Percentiles rank a stretch among this genome's conserved stretches.
Conservation (phyloP, 2,113 vertebrate genomes). For the Dipodomys ordii region DNA sequence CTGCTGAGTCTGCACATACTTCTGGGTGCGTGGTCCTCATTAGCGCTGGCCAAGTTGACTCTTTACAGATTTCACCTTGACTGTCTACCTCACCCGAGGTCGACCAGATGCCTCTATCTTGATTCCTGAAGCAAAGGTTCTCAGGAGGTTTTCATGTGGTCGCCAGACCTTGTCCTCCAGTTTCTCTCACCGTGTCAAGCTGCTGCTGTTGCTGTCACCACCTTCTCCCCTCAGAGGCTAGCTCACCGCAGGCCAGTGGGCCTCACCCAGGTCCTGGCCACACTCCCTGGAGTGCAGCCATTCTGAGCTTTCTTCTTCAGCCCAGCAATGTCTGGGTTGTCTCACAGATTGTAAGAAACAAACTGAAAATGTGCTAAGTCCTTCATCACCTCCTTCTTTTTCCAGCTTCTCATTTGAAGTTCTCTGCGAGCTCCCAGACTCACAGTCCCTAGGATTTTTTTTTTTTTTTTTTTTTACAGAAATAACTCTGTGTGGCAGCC, state of each 20-base stretch:
- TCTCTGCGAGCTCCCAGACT: background rate
- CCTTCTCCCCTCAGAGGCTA: background rate
- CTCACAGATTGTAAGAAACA: constrained; percentile 60
- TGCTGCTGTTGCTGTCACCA: constrained; percentile 14
- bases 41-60: background rate
- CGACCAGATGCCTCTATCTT: constrained; percentile 33
- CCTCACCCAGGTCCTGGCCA: background rate
- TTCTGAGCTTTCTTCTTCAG: background rate
- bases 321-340: constrained; percentile 22
- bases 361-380: constrained; percentile 70
- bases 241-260: background rate
- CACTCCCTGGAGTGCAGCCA: constrained; percentile 38
- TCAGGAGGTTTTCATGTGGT: background rate
- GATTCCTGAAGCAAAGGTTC: constrained; percentile 54
- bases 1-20: background rate
- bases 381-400: constrained; percentile 47
- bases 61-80: background rate
- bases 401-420: constrained; percentile 39
- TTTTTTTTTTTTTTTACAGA: background rate
- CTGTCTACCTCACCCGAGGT: constrained; percentile 54
- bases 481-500: constrained; percentile 2
- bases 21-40: constrained; percentile 58
- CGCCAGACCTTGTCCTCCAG: constrained; percentile 48
- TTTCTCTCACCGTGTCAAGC: background rate
- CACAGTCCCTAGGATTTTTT: background rate